Conservation (phyloP, 2,113 vertebrate genomes). For the Hippocampus mohnikei region DNA sequence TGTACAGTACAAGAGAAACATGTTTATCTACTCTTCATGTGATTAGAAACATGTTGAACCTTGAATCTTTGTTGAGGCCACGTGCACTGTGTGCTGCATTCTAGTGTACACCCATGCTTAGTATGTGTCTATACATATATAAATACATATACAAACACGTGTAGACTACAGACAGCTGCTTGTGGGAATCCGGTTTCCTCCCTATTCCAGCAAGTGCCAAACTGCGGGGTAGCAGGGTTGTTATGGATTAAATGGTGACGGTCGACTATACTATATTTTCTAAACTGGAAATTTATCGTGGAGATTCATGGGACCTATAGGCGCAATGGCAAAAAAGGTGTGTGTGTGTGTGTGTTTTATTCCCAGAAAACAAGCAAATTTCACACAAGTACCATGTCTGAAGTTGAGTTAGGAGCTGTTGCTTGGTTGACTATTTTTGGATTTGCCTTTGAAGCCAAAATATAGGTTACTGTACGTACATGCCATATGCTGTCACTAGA, state of each 20-base stretch:
- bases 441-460: too few species aligned
- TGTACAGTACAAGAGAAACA: background rate
- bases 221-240: too few species aligned
- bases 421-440: too few species aligned
- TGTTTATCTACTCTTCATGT: background rate
- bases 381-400: too few species aligned
- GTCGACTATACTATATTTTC: background rate
- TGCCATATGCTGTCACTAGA: too few species aligned
- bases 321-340: background rate
- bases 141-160: background rate
- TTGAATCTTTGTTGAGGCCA: background rate
- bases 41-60: background rate
- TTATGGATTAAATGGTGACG: background rate
- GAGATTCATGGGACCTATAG: background rate
- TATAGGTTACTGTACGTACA: too few species aligned
- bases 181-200: conserved; percentile 31
- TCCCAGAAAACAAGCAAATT: too few species aligned
- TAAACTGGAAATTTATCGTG: background rate
- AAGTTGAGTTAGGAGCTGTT: too few species aligned
- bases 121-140: background rate
- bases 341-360: too few species aligned
- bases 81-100: background rate
- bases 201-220: conserved; percentile 12
- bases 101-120: background rate
- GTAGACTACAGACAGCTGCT: conserved; percentile 33